These are phyloP conservation scores for Mus musculus DNA, from an alignment of 2,113 vertebrate genomes.

Conservation along the genomic window GRCm39 chr16:6569001-6569500, in stretches of 20 bases:
- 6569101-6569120: background rate
- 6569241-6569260: too few relatives aligned
- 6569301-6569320: slow-evolving; percentile 46
- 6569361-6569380: background rate
- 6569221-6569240: background rate
- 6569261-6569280: too few relatives aligned
- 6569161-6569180: rapidly evolving
- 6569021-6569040: background rate
- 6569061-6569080: background rate
- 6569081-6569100: background rate
- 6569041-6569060: background rate
- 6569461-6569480: background rate
- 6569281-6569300: background rate
- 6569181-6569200: rapidly evolving
- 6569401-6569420: background rate
- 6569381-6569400: slow-evolving; percentile 28
- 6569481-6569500: background rate
- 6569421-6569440: background rate
- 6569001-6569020: background rate
- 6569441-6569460: background rate
- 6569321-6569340: background rate
- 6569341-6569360: background rate
- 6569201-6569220: rapidly evolving
- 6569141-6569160: background rate
- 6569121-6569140: rapidly evolving